Percentiles rank a stretch among this genome's conserved stretches.
Conservation (phyloP, 2,113 vertebrate genomes). For the Oenanthe melanoleuca region DNA sequence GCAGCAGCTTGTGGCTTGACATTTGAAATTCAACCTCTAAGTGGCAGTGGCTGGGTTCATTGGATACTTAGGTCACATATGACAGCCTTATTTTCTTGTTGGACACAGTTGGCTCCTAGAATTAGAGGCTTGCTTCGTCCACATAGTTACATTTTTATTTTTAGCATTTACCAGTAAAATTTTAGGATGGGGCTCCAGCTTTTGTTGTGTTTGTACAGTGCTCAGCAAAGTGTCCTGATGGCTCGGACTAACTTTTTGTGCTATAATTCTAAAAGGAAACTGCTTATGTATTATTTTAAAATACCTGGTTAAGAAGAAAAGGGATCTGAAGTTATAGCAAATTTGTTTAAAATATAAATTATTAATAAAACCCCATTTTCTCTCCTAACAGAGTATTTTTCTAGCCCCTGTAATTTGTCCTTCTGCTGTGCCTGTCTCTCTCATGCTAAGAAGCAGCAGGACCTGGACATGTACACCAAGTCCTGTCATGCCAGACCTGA, state of each 20-base stretch:
- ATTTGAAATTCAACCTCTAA: constrained; percentile 50
- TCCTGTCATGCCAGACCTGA: neutral
- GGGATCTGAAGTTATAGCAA: neutral
- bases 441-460: neutral
- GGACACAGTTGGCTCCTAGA: neutral
- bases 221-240: neutral
- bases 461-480: neutral
- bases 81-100: constrained; percentile 1
- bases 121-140: neutral
- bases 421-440: neutral
- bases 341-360: neutral
- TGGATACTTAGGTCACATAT: neutral
- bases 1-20: constrained; percentile 19
- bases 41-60: neutral
- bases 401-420: neutral
- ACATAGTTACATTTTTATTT: neutral
- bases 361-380: neutral
- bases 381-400: neutral
- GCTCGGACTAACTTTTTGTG: neutral
- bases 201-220: neutral
- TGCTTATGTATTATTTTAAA: neutral
- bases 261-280: neutral
- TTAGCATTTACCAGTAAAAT: neutral
- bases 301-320: neutral
- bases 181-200: neutral